phyloP scores from a whole-genome alignment of 2,113 vertebrate genomes.

The Rhabdornis inornatus region DNA sequence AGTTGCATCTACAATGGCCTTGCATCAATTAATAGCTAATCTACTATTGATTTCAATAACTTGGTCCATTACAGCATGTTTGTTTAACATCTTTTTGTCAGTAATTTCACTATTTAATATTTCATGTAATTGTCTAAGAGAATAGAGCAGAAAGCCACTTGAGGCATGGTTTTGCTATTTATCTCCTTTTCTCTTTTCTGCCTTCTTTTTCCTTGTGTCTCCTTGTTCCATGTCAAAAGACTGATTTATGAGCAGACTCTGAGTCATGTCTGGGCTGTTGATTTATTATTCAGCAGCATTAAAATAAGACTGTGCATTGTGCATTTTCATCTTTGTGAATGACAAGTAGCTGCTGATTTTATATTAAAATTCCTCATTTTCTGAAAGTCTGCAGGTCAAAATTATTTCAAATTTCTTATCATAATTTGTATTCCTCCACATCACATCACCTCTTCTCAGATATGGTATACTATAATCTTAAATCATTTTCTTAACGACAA shows the following conservation, averaged over 20 bases:
- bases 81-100: background rate
- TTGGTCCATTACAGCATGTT: background rate
- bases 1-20: background rate
- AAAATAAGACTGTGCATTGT: background rate
- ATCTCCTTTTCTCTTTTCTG: background rate
- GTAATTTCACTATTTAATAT: background rate
- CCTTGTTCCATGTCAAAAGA: background rate
- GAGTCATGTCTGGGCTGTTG: slow-evolving; percentile 28
- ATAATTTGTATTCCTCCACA: background rate
- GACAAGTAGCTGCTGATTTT: background rate
- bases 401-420: background rate
- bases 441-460: background rate
- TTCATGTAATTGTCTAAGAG: background rate
- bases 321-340: slow-evolving; percentile 8
- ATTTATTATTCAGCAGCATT: slow-evolving; percentile 42
- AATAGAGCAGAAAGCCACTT: background rate
- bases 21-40: background rate
- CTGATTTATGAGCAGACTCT: slow-evolving; percentile 23
- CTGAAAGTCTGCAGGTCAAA: background rate
- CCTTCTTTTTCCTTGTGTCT: background rate
- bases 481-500: background rate
- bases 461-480: background rate
- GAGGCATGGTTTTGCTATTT: background rate
- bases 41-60: background rate
- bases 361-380: background rate